These are phyloP conservation scores for Piliocolobus tephrosceles DNA, from an alignment of 2,113 vertebrate genomes.

Conservation along the genomic window DNA sequence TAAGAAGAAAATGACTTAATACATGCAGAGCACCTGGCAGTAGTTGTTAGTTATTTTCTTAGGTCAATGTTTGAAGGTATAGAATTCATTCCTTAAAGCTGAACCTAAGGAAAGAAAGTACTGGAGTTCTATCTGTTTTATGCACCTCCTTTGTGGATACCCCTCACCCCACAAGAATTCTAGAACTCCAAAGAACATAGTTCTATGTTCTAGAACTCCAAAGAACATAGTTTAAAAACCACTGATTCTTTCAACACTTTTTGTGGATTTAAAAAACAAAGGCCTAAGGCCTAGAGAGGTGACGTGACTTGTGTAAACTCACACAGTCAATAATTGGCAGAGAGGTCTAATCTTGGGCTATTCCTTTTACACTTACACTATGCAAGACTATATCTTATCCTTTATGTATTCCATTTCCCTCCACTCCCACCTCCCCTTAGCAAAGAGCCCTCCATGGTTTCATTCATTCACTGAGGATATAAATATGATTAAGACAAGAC, in stretches of 20 bases:
- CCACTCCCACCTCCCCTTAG: background rate
- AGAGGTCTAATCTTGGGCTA: background rate
- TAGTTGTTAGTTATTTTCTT: background rate
- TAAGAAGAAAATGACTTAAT: background rate
- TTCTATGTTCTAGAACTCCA: background rate
- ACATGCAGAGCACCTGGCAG: background rate
- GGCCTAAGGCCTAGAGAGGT: background rate
- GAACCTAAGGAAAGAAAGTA: background rate
- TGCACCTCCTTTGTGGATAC: no score
- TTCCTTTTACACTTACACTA: background rate
- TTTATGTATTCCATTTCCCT: background rate
- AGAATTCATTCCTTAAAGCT: background rate
- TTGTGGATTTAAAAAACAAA: background rate
- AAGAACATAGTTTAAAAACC: background rate
- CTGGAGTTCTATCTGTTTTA: background rate
- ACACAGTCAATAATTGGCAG: background rate
- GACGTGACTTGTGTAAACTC: background rate
- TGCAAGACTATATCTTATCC: background rate
- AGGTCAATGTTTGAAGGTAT: background rate
- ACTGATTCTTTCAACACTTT: background rate
- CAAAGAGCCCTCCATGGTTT: background rate
- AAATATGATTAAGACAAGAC: background rate
- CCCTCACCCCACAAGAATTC: background rate
- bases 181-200: background rate
- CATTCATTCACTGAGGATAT: background rate